Percentiles rank a stretch among this genome's conserved stretches.
Evolutionary conservation across 2,797 vertebrate species (phyloP).

Genomic region (Sebastes kiyomatsui): DNA sequence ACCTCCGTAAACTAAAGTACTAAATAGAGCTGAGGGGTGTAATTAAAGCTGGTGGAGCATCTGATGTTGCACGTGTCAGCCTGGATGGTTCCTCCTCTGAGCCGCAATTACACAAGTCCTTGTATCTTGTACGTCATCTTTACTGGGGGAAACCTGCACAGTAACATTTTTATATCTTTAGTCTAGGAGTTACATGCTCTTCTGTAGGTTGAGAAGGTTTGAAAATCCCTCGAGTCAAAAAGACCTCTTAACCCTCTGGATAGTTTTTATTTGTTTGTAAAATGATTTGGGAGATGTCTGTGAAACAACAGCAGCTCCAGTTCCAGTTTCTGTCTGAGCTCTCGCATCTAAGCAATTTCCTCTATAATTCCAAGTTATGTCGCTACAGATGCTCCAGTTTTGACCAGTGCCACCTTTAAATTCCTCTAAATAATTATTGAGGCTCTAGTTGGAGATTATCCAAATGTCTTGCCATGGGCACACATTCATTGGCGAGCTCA

Average conservation of each 20-base stretch:
- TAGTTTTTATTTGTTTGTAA: neutral
- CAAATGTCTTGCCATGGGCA: slow-evolving; percentile 16
- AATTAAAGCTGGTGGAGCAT: slow-evolving; percentile 54
- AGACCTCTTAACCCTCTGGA: neutral
- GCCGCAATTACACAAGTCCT: slow-evolving; percentile 12
- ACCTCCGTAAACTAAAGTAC: slow-evolving; percentile 50
- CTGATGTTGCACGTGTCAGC: slow-evolving; percentile 39
- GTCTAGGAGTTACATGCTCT: neutral
- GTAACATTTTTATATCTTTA: neutral
- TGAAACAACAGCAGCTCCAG: neutral
- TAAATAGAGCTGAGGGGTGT: slow-evolving; percentile 58
- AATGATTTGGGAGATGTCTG: neutral
- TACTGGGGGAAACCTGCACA: neutral
- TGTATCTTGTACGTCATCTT: neutral
- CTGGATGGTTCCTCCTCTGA: slow-evolving; percentile 10
- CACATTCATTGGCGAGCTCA: slow-evolving; percentile 3
- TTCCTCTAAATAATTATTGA: slow-evolving; percentile 11
- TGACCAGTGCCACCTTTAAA: neutral
- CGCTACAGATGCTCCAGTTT: neutral
- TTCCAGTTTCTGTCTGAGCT: neutral
- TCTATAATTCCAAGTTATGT: neutral
- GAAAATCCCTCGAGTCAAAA: neutral
- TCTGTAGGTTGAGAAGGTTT: neutral
- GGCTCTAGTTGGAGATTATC: slow-evolving; percentile 9
- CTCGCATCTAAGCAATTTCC: neutral